Evolutionary conservation across 2,113 vertebrate genomes (phyloP).

Genomic region (Dunckerocampus dactyliophorus): DNA sequence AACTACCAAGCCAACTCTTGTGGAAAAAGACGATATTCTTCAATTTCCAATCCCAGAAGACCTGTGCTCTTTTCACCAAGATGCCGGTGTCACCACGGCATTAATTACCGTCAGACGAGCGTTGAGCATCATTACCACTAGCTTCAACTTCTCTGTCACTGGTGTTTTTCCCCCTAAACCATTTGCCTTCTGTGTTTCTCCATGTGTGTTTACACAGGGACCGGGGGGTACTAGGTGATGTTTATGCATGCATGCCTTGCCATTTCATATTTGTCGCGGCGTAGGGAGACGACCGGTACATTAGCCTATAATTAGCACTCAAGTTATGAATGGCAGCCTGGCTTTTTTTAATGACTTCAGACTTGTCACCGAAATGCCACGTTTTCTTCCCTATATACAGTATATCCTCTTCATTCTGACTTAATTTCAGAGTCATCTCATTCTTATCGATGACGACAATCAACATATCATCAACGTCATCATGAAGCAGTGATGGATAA

Average conservation of each 20-base stretch:
- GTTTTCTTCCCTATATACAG: conserved; percentile 5
- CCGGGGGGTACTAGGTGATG: conserved; percentile 26
- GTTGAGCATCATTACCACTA: conserved; percentile 45
- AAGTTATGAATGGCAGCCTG: conserved; percentile 15
- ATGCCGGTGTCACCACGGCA: too few species aligned
- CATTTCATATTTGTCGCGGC: conserved; percentile 16
- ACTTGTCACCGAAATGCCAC: background rate
- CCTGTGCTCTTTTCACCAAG: too few species aligned
- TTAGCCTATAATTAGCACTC: conserved; percentile 23
- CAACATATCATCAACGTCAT: background rate
- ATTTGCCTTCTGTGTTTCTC: conserved; percentile 42
- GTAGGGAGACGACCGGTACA: background rate
- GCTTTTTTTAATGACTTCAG: conserved; percentile 2
- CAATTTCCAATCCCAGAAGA: too few species aligned
- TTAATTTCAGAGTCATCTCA: conserved; percentile 20
- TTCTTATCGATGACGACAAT: conserved; percentile 8
- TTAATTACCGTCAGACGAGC: conserved; percentile 8
- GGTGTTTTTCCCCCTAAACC: conserved; percentile 25
- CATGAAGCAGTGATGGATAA: conserved; percentile 17
- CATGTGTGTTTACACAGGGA: conserved; percentile 28
- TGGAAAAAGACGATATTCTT: too few species aligned
- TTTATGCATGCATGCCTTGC: conserved; percentile 28
- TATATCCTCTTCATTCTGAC: conserved; percentile 21
- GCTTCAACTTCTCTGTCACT: conserved; percentile 35
- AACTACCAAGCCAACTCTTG: too few species aligned